A percentile compares a stretch with the other conserved stretches of the same genome.
Evolutionary conservation across 1,140 invertebrate species (phyloP).

Genomic region (Neelides sp.): DNA sequence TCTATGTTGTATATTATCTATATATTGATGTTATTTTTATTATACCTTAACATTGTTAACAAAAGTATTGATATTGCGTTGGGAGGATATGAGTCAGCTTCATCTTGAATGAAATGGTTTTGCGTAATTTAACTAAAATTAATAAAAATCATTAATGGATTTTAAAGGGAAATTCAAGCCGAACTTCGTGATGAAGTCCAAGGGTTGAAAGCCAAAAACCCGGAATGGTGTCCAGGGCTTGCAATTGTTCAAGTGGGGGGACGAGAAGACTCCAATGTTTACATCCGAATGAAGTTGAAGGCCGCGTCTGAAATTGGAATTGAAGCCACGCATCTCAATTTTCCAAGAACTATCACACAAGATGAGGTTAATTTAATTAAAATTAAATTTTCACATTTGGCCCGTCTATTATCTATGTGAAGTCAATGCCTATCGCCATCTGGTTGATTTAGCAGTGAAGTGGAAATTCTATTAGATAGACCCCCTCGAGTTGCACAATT

Average conservation of each 20-base stretch:
- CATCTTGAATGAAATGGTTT: conserved; percentile 1
- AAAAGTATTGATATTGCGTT: no score
- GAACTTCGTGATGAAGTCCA: conserved; percentile 54
- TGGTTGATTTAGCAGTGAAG: no score
- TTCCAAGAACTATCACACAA: conserved; percentile 72
- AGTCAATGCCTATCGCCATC: no score
- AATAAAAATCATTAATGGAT: conserved; percentile 7
- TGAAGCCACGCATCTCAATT: conserved; percentile 60
- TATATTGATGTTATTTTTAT: neutral
- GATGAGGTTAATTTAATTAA: conserved; percentile 49
- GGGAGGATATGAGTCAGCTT: conserved; percentile 3
- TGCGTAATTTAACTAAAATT: conserved; percentile 3
- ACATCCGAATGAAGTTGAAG: conserved; percentile 93
- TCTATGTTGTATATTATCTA: conserved; percentile 4
- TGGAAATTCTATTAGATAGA: no score
- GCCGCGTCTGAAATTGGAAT: conserved; percentile 85
- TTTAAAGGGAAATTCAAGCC: conserved; percentile 56
- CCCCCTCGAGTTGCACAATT: no score
- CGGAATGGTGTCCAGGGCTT: conserved; percentile 58
- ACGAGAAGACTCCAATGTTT: conserved; percentile 96
- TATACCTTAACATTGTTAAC: neutral
- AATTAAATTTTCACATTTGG: neutral
- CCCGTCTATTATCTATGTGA: no score
- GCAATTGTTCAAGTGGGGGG: conserved; percentile 82
- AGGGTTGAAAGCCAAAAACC: conserved; percentile 43